These are phyloP conservation scores for Lucilia cuprina DNA, from an alignment of 1,140 invertebrate species.

Conservation along the genomic window DNA sequence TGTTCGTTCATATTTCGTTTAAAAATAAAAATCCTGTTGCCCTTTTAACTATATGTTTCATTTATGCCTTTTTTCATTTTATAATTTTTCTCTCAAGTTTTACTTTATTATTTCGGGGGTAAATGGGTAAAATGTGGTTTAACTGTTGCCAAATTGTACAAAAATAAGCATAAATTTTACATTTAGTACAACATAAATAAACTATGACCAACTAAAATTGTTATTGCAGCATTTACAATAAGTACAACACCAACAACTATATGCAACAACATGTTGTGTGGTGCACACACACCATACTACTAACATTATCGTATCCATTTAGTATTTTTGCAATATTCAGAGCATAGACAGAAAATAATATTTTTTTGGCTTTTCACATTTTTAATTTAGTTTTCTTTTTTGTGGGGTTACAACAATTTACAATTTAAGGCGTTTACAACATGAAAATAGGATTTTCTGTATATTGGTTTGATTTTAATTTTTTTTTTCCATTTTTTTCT, in stretches of 20 bases:
- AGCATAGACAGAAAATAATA: constrained; percentile 1
- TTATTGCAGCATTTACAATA: not conserved
- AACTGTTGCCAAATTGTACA: constrained; percentile 34
- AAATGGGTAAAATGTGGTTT: constrained; percentile 27
- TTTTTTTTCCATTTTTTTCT: not conserved
- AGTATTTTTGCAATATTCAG: constrained; percentile 7
- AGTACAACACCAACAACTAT: not conserved
- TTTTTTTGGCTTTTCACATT: not conserved
- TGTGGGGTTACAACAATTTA: not conserved
- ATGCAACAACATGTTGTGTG: not conserved
- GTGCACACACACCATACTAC: too few relatives aligned
- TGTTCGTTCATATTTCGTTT: not conserved
- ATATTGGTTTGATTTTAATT: not conserved
- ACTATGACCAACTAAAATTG: not conserved
- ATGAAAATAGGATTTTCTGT: constrained; percentile 19
- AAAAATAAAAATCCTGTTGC: not conserved
- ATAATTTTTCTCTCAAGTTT: not conserved
- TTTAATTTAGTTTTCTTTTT: not conserved
- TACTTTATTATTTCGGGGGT: not conserved
- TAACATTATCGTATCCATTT: not conserved
- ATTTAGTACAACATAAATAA: constrained; percentile 30
- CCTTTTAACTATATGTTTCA: constrained; percentile 2
- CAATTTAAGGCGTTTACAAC: constrained; percentile 24
- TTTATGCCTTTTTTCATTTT: not conserved
- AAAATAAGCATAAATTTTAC: constrained; percentile 32